phyloP scores from a whole-genome alignment of 1,140 invertebrate species.

The Lamellibrachia luymesi region DNA sequence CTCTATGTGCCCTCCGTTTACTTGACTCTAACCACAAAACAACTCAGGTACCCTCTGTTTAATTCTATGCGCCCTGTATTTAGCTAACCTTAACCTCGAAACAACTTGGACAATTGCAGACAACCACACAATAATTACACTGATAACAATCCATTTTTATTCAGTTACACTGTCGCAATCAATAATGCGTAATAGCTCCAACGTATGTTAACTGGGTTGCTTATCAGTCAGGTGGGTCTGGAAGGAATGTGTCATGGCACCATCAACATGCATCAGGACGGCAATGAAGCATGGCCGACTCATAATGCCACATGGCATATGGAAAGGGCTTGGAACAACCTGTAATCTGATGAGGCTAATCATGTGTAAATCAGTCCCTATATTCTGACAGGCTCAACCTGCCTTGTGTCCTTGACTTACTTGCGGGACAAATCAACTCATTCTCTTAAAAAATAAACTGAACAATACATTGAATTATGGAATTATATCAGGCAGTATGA shows the following conservation, averaged over 20 bases:
- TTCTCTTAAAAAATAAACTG: too few species aligned
- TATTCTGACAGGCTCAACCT: not conserved
- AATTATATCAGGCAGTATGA: too few species aligned
- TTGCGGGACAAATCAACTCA: not conserved
- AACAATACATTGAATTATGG: too few species aligned
- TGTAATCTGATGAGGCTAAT: not conserved
- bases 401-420: not conserved
- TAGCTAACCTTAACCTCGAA: not conserved
- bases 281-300: too few species aligned
- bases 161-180: not conserved
- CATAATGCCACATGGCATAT: not conserved
- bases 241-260: not conserved
- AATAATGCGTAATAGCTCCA: not conserved
- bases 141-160: slow-evolving; percentile 1
- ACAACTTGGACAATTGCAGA: not conserved
- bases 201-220: not conserved
- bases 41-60: not conserved
- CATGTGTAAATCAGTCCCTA: not conserved
- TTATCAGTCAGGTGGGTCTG: not conserved
- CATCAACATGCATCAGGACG: not conserved
- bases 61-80: not conserved
- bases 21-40: not conserved
- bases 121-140: not conserved
- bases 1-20: not conserved
- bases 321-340: not conserved